These are phyloP conservation scores for Hemibagrus wyckioides DNA, from an alignment of 2,113 vertebrate genomes.

Conservation along the genomic window DNA sequence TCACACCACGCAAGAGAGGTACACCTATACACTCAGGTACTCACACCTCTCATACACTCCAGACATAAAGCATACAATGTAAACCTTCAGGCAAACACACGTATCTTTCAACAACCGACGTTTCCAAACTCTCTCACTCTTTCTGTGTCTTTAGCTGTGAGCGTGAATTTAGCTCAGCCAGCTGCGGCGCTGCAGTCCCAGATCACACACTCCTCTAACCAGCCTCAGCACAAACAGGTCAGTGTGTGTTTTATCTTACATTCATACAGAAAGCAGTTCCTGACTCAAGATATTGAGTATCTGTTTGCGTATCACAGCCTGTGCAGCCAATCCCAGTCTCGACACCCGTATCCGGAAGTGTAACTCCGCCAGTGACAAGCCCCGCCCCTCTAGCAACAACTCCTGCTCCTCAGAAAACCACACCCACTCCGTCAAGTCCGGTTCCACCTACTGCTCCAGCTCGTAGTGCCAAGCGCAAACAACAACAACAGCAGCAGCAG, in stretches of 20 bases:
- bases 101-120: background rate
- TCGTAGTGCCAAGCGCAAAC: slow-evolving; percentile 68
- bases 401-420: slow-evolving; percentile 61
- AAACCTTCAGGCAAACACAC: background rate
- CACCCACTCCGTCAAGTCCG: slow-evolving; percentile 66
- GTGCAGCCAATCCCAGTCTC: slow-evolving; percentile 54
- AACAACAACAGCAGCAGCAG: slow-evolving; percentile 19
- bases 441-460: slow-evolving; percentile 73
- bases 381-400: slow-evolving; percentile 51
- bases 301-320: slow-evolving; percentile 43
- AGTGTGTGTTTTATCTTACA: background rate
- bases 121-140: slow-evolving; percentile 30
- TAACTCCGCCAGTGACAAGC: slow-evolving; percentile 51
- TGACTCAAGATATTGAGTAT: background rate
- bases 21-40: slow-evolving; percentile 24
- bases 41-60: background rate
- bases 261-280: background rate
- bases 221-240: slow-evolving; percentile 68
- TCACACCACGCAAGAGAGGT: slow-evolving; percentile 93
- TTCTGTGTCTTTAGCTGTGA: slow-evolving; percentile 65
- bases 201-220: slow-evolving; percentile 66
- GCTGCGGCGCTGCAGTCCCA: slow-evolving; percentile 76
- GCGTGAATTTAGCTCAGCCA: slow-evolving; percentile 71
- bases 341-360: slow-evolving; percentile 39
- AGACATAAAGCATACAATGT: background rate